Percentiles rank a stretch among this genome's conserved stretches.
Conservation (phyloP, 2,113 vertebrate species). For the Hypanus sabinus region DNA sequence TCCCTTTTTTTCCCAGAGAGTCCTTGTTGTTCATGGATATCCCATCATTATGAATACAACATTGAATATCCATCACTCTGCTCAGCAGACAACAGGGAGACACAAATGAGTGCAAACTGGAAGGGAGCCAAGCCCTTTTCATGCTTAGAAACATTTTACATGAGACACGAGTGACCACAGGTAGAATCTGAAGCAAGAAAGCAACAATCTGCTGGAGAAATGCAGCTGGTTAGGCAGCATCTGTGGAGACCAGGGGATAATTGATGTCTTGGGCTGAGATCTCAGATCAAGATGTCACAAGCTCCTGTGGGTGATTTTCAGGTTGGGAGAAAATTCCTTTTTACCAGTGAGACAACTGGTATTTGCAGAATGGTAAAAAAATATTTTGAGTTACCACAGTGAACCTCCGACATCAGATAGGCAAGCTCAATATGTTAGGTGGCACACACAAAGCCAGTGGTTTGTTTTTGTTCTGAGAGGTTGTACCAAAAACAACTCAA, state of each 20-base stretch:
- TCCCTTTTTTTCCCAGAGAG: background rate
- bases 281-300: background rate
- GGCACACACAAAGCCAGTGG: background rate
- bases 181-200: background rate
- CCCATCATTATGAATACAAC: no score
- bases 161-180: background rate
- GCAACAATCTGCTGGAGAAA: no score
- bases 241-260: no score
- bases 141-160: no score
- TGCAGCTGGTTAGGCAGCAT: no score
- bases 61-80: no score
- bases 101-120: no score
- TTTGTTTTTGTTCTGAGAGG: background rate
- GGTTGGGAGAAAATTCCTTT: background rate
- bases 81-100: no score
- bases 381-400: background rate
- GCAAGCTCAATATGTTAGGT: background rate
- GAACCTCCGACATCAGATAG: background rate
- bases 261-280: no score
- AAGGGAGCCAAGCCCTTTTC: no score
- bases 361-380: background rate
- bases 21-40: background rate
- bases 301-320: background rate
- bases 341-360: background rate
- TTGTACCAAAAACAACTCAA: background rate